Evolutionary conservation across 1,140 invertebrate species (phyloP).

Genomic region (Bombus terrestris): DNA sequence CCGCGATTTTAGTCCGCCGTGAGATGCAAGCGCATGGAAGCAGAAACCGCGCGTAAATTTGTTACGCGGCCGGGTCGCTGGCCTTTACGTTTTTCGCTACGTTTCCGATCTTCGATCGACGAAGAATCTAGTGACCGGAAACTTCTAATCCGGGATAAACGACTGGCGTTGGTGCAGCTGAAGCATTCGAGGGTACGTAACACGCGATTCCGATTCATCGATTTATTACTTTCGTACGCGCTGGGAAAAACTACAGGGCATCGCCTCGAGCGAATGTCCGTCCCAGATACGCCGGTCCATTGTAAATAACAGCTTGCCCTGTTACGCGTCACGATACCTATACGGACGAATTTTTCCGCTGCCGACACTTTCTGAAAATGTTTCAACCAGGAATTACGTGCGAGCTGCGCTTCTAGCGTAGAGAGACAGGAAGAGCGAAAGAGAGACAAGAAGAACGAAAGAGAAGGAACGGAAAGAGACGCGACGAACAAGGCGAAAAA

Average conservation of each 20-base stretch:
- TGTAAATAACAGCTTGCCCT: conserved; percentile 19
- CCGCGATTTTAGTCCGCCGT: too few species aligned
- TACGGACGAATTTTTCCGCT: background rate
- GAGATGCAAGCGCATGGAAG: background rate
- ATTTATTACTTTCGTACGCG: conserved; percentile 49
- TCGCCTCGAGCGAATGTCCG: conserved; percentile 17
- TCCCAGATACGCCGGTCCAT: background rate
- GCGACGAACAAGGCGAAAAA: background rate
- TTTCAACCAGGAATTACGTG: background rate
- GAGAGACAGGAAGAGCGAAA: background rate
- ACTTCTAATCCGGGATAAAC: too few species aligned
- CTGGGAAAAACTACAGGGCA: conserved; percentile 44
- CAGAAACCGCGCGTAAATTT: conserved; percentile 55
- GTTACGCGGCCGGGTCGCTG: conserved; percentile 37
- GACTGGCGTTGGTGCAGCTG: background rate
- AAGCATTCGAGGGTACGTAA: too few species aligned
- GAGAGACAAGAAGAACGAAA: background rate
- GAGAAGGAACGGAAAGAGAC: background rate
- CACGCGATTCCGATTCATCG: conserved; percentile 24
- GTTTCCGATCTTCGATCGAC: background rate
- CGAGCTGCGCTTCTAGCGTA: too few species aligned
- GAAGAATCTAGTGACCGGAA: background rate
- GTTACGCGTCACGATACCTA: background rate
- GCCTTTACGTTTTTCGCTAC: background rate
- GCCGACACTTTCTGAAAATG: background rate